Conservation (phyloP, 2,113 vertebrate species). For the Dolichallabes microphthalmus region DNA sequence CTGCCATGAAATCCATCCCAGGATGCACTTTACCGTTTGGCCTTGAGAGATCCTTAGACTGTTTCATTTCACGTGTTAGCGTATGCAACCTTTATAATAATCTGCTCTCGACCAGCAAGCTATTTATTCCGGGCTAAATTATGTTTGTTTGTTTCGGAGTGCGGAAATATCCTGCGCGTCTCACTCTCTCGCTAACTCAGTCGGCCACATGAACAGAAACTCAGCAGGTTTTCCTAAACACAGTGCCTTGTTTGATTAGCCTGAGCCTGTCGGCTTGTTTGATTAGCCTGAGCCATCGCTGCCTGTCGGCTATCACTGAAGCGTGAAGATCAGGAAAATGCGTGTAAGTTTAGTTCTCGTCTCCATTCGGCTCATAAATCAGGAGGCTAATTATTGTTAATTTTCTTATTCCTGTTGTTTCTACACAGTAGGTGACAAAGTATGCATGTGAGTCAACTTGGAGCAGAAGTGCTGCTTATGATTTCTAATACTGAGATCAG, state of each 20-base stretch:
- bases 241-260: conserved; percentile 73
- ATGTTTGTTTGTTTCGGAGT: not conserved
- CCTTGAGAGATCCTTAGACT: conserved; percentile 22
- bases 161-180: conserved; percentile 6
- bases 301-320: conserved; percentile 8
- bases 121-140: conserved; percentile 35
- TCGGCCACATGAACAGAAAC: conserved; percentile 22
- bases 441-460: not conserved
- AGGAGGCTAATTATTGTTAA: not conserved
- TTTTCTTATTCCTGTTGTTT: not conserved
- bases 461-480: not conserved
- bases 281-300: conserved; percentile 50
- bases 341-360: not conserved
- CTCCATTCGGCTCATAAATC: not conserved
- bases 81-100: conserved; percentile 46
- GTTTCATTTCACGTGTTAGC: conserved; percentile 34
- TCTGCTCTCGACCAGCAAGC: conserved; percentile 34
- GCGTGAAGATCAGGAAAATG: conserved; percentile 14
- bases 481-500: conserved; percentile 16
- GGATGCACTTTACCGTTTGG: conserved; percentile 44
- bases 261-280: conserved; percentile 55
- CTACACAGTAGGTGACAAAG: not conserved
- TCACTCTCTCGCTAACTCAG: conserved; percentile 1
- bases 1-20: conserved; percentile 25
- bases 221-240: conserved; percentile 52